Conservation (phyloP, 1,140 invertebrate genomes). For the Aricia agestis region DNA sequence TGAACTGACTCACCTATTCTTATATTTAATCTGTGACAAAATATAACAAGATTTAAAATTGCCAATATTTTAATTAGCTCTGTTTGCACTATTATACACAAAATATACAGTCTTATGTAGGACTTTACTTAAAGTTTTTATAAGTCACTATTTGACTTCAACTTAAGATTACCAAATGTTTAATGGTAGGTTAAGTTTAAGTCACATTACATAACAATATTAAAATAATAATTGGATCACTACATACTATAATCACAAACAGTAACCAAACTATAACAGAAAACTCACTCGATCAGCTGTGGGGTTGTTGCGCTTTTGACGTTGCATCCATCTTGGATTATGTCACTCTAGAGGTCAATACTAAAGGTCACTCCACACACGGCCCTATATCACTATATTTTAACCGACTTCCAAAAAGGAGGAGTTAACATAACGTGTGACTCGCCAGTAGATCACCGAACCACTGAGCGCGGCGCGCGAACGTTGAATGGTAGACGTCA, state of each 20-base stretch:
- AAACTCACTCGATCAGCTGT: conserved; percentile 64
- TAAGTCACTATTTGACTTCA: too few species aligned
- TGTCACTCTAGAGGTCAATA: conserved; percentile 34
- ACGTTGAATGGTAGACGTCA: conserved; percentile 66
- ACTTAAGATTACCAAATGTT: too few species aligned
- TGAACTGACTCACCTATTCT: not conserved
- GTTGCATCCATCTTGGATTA: conserved; percentile 56
- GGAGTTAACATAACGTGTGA: conserved; percentile 49
- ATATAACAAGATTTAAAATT: too few species aligned
- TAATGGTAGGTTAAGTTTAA: too few species aligned
- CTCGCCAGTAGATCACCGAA: conserved; percentile 65
- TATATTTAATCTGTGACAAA: not conserved
- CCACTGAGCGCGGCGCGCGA: conserved; percentile 59
- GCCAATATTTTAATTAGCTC: too few species aligned
- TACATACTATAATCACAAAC: conserved; percentile 26
- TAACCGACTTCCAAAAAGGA: too few species aligned
- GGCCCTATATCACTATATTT: conserved; percentile 21
- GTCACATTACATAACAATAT: too few species aligned
- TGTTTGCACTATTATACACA: too few species aligned
- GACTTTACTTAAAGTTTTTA: too few species aligned
- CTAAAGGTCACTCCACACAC: conserved; percentile 30
- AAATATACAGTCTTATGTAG: too few species aligned
- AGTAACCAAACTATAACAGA: conserved; percentile 44
- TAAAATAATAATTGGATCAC: too few species aligned
- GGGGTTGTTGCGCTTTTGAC: conserved; percentile 48